A percentile compares a stretch with the other conserved stretches of the same genome.
Evolutionary conservation across 2,797 vertebrate genomes (phyloP).

Genomic region (Cichlasoma orientale): DNA sequence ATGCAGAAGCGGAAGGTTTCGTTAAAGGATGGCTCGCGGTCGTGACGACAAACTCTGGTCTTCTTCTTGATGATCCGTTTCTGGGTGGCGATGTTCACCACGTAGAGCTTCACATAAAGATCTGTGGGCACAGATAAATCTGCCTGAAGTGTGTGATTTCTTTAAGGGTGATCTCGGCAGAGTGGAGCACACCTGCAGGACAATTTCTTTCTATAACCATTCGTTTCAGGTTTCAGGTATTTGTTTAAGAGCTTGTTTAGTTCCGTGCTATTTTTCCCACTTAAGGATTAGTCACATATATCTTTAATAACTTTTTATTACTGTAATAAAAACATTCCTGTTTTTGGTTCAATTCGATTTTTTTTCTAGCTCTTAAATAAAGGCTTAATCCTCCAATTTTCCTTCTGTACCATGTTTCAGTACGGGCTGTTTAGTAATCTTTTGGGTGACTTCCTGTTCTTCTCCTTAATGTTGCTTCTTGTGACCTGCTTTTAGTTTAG

Average conservation of each 20-base stretch:
- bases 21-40: slow-evolving; percentile 97
- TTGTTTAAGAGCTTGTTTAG: not conserved
- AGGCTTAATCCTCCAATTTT: not conserved
- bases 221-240: not conserved
- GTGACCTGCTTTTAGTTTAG: not conserved
- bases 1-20: slow-evolving; percentile 97
- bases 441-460: not conserved
- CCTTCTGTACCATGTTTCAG: not conserved
- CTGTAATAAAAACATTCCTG: not conserved
- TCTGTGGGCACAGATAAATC: slow-evolving; percentile 77
- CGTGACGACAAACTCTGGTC: slow-evolving; percentile 96
- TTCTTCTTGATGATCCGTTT: slow-evolving; percentile 99
- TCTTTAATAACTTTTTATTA: not conserved
- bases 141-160: not conserved
- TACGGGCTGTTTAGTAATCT: not conserved
- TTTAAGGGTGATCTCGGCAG: not conserved
- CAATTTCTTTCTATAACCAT: not conserved
- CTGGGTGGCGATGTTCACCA: slow-evolving; percentile 96
- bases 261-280: not conserved
- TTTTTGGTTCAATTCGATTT: not conserved
- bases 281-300: not conserved
- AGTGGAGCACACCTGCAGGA: not conserved
- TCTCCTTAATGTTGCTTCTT: not conserved
- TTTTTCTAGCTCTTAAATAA: not conserved
- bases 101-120: slow-evolving; percentile 97